Base-by-base conservation (phyloP, 2,113 vertebrate species). In the Aegithalos caudatus region DNA sequence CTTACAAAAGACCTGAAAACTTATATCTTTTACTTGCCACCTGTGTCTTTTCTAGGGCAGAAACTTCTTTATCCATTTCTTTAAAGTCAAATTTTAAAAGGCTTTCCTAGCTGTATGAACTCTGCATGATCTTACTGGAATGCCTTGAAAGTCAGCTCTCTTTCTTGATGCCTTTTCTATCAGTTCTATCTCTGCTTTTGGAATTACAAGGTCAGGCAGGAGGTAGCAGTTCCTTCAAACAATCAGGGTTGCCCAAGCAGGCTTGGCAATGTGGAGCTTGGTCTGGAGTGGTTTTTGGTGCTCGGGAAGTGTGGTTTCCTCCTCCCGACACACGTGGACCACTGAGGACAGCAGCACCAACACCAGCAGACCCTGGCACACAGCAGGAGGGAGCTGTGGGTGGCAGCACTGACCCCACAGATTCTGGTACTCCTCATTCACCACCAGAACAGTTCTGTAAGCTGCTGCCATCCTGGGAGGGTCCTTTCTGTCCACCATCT, bases 321-420 rank as follows among this genome's bases (percentile, higher is more conserved):
- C n/a, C 29, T 64, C n/a, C 58, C 0, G 1, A 5, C 6, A 3
- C 16, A 2, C 0, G 4, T 22, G 7, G 48, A 23, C 22, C 1
- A 0, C 57, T 21, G 38, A 4, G 14, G 14, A 6, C 38, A 33
- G 38, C 28, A 4, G 57, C 7, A 14, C 33, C 27, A 7, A 7
- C 27, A 5, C 28, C 22, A 0, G 0, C 0, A 1, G n/a, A 8
- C 6, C 4, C 27, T 2, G 33, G 38, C 47, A 6, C 8, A 1
- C 11, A 3, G 17, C n/a, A 15, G 28, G 18, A 17, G 48, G n/a
- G 14, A 23, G 40, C 48, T 54, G 27, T 1, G 57, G 33, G 11
- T 5, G 14, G 6, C 1, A 0, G n/a, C 0, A 0, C 28, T 18
- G 40, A 8, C 40, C 14, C 29, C 69, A 28, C 58, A 11, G 4